Evolutionary conservation across 30 jellyfish, hydroid and myxozoan genomes (phyloP), one percentile per base, ranked within the genome.

Genomic region (Chironex yamaguchii): DNA sequence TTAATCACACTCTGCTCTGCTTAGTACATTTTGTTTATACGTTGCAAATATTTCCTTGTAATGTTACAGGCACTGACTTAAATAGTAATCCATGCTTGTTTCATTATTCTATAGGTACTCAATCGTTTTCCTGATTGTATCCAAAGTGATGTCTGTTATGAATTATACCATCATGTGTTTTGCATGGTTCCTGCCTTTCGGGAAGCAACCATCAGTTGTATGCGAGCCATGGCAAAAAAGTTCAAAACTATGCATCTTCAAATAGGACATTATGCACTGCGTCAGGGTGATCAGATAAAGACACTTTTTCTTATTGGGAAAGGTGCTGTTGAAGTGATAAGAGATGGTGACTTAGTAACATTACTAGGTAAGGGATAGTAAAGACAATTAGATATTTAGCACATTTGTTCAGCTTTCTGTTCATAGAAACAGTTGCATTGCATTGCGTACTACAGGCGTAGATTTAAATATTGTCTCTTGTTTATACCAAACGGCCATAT

Each of bases 171-270:
- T 58, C 93, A 90, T 0, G 52, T 85, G 67, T 91, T 91, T 54
- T 63, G 84, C 25, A 86, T 76, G 26, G 94, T 84, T 29, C 63
- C 58, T 25, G 93, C 96, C 9, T 58, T 84, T 71, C 91, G 68
- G 36, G 96, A 88, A 2, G 98, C 98, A 0, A 84, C 98, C 12
- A 91, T 91, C 50, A 85, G 98, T 91, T 91, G 98, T 54, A 91
- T 91, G 98, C 84, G 98, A 48, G 76, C 98, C 4, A 65, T 91
- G 94, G 98, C 97, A 20, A 91, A 89, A 71, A 78, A 72, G 42
- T 91, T 91, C 64, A 79, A 70, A 52, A 91, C 98, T 17, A 36
- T 85, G 42, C 94, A 70, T 32, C 53, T 91, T 63, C 98, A 91
- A 65, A 89, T 70, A 22, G 94, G 94, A 23, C 93, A 85, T 70